These are phyloP conservation scores for Haplotaxodon microlepis DNA, from an alignment of 2,113 vertebrate species.

Conservation along the genomic window DNA sequence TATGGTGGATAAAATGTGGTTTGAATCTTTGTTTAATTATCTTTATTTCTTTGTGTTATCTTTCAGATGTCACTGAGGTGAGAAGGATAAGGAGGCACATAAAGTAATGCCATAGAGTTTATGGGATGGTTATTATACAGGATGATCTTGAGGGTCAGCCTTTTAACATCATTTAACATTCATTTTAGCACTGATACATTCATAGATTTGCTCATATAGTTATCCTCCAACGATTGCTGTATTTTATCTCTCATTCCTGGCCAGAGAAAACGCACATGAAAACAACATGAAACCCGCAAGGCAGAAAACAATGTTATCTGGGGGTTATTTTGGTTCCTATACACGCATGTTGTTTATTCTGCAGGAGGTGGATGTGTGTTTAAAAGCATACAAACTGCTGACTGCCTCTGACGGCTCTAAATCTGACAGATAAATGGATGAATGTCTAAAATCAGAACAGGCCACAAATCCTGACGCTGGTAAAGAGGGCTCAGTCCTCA, in stretches of 20 bases:
- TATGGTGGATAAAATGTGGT: not conserved
- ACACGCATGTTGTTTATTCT: not conserved
- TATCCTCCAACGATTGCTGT: accelerated
- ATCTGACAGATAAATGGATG: constrained; percentile 34
- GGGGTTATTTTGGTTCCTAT: accelerated
- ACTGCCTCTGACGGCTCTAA: not conserved
- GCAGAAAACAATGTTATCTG: not conserved
- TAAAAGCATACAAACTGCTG: not conserved
- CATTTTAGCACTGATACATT: not conserved
- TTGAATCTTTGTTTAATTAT: not conserved
- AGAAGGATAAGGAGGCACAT: accelerated
- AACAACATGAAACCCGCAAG: not conserved
- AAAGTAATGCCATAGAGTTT: not conserved
- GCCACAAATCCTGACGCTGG: constrained; percentile 41
- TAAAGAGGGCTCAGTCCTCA: constrained; percentile 38
- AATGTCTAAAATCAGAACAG: constrained; percentile 47
- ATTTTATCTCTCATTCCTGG: accelerated
- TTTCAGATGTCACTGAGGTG: not conserved
- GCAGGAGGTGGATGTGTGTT: not conserved
- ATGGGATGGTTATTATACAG: accelerated
- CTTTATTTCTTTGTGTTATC: not conserved
- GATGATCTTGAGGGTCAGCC: not conserved
- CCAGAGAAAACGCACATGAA: not conserved
- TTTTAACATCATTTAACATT: not conserved
- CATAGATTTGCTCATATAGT: not conserved